Percentiles rank a stretch among this genome's conserved stretches.
These are phyloP conservation scores for Sporophila hypoxantha DNA, from an alignment of 2,113 vertebrate species.

Conservation along the genomic window DNA sequence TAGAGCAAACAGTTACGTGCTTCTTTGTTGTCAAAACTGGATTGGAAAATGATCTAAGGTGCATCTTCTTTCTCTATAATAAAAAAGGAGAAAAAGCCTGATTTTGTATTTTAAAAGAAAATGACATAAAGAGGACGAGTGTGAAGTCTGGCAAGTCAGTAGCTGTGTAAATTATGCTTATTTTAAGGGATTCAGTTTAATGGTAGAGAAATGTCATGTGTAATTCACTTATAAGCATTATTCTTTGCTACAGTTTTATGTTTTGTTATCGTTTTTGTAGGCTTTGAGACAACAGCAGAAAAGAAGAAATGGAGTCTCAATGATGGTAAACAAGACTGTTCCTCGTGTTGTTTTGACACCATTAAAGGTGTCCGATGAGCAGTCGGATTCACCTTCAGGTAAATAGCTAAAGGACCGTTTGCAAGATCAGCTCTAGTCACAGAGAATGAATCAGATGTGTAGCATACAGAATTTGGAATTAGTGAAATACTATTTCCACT, in stretches of 20 bases:
- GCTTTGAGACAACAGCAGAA: conserved; percentile 85
- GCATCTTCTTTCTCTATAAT: conserved; percentile 42
- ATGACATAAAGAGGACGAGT: conserved; percentile 46
- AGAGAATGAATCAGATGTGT: conserved; percentile 26
- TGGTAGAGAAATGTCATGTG: conserved; percentile 52
- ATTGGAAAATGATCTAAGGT: conserved; percentile 54
- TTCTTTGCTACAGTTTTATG: conserved; percentile 59
- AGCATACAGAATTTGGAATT: conserved; percentile 12
- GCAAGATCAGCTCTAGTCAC: conserved; percentile 12
- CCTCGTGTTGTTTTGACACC: conserved; percentile 85
- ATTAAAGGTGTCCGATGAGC: conserved; percentile 85
- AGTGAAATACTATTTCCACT: conserved; percentile 37
- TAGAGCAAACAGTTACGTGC: conserved; percentile 58
- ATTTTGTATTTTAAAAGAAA: conserved; percentile 58
- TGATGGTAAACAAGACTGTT: conserved; percentile 88
- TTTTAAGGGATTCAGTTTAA: conserved; percentile 45
- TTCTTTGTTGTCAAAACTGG: conserved; percentile 70
- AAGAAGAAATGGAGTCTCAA: conserved; percentile 85
- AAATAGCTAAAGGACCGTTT: conserved; percentile 59
- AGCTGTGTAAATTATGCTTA: conserved; percentile 43
- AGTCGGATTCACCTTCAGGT: conserved; percentile 85
- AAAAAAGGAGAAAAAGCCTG: background rate
- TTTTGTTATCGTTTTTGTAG: conserved; percentile 74
- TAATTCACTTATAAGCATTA: conserved; percentile 53
- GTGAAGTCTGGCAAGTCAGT: conserved; percentile 54